These are phyloP conservation scores for Cephus sareptanus DNA, from an alignment of 2,888 invertebrate species.

Conservation along the genomic window DNA sequence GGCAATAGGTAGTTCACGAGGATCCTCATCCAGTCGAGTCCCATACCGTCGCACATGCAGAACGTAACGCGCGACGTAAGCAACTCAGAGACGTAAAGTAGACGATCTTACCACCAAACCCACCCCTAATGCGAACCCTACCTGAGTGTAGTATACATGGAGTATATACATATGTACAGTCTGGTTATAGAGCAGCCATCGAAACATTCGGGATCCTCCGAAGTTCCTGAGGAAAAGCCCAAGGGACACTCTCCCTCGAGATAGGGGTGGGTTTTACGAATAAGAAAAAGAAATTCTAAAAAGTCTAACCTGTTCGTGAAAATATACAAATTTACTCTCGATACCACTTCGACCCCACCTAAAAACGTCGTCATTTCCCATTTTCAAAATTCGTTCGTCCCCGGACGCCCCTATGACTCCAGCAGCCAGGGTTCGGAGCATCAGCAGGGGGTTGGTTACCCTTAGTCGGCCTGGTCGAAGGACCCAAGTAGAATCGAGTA, in stretches of 20 bases:
- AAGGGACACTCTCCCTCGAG: slow-evolving; percentile 27
- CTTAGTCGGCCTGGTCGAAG: neutral
- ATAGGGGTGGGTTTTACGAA: slow-evolving; percentile 7
- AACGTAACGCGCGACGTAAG: slow-evolving; percentile 38
- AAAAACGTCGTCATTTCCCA: neutral
- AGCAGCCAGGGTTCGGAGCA: neutral
- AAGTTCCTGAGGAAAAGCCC: slow-evolving; percentile 1
- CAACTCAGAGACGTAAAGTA: slow-evolving; percentile 38
- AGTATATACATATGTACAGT: neutral
- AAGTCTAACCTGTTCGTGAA: slow-evolving; percentile 39
- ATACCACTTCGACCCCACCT: neutral
- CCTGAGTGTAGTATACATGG: neutral
- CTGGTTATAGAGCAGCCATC: slow-evolving; percentile 18
- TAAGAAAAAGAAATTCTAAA: slow-evolving; percentile 8
- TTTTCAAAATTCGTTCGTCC: neutral
- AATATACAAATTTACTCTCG: slow-evolving; percentile 42
- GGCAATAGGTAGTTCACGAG: slow-evolving; percentile 7
- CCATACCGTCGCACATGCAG: slow-evolving; percentile 35
- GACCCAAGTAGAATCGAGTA: neutral
- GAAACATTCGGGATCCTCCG: neutral
- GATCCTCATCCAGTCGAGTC: neutral
- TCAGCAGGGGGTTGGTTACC: neutral
- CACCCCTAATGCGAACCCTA: slow-evolving; percentile 9
- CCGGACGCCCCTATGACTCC: neutral
- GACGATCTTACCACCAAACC: slow-evolving; percentile 30